Conservation (phyloP, 2,888 invertebrate genomes). For the Steromphala cineraria region DNA sequence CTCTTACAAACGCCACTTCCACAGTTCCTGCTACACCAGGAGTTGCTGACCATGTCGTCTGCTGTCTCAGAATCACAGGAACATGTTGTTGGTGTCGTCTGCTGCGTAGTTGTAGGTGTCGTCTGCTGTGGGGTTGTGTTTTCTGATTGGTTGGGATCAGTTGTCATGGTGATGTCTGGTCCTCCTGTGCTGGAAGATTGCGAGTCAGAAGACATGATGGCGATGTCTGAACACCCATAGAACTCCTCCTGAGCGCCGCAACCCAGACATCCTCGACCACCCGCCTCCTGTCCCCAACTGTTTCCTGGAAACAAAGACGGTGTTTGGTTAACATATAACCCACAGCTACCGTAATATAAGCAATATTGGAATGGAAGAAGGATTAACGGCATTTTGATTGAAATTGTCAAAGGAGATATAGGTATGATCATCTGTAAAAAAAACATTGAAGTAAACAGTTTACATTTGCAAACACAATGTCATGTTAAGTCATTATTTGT, state of each 20-base stretch:
- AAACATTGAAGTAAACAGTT: no score
- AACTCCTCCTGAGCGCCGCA: conserved; percentile 51
- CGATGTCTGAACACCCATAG: conserved; percentile 46
- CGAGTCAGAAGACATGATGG: conserved; percentile 15
- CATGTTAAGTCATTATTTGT: no score
- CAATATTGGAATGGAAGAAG: no score
- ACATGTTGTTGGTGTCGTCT: neutral
- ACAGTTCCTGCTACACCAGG: neutral
- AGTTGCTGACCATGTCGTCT: neutral
- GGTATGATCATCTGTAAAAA: no score
- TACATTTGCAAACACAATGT: no score
- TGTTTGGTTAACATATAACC: no score
- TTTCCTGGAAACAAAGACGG: conserved; percentile 34
- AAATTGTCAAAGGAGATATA: no score
- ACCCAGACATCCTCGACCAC: conserved; percentile 38
- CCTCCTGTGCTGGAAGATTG: neutral
- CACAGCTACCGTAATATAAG: no score
- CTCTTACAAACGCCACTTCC: neutral
- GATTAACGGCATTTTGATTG: no score
- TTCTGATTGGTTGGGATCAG: neutral
- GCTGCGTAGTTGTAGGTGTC: neutral
- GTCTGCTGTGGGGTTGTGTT: no score
- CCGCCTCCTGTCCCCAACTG: conserved; percentile 38
- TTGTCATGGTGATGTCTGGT: neutral
- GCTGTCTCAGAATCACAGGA: neutral